Evolutionary conservation across 2,888 invertebrate genomes (phyloP).

Genomic region (Lasioglossum lativentre): DNA sequence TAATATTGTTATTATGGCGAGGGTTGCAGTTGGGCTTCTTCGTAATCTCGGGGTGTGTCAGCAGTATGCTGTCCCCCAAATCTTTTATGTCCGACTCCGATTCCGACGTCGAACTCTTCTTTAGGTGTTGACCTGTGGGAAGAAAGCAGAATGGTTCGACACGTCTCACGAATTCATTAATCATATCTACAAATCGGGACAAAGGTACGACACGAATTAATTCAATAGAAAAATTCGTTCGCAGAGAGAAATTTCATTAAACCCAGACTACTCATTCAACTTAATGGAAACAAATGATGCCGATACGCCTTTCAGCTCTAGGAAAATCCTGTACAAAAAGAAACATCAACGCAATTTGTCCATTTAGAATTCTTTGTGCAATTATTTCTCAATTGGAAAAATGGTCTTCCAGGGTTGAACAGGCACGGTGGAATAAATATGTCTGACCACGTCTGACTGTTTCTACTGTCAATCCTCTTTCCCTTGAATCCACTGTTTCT

Average conservation of each 20-base stretch:
- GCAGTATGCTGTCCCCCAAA: conserved; percentile 93
- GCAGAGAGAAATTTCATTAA: neutral
- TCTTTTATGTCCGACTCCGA: conserved; percentile 97
- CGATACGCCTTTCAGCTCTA: too few species aligned
- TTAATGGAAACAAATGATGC: too few species aligned
- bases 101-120: conserved; percentile 95
- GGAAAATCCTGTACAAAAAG: too few species aligned
- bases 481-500: neutral
- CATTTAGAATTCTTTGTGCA: too few species aligned
- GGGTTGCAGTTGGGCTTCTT: conserved; percentile 91
- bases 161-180: neutral
- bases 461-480: neutral
- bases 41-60: conserved; percentile 87
- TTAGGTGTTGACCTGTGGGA: conserved; percentile 92
- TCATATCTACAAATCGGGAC: neutral
- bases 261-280: too few species aligned
- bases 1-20: conserved; percentile 91
- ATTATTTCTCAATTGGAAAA: neutral
- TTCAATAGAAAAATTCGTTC: neutral
- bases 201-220: neutral
- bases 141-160: conserved; percentile 17
- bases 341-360: too few species aligned
- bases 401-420: neutral
- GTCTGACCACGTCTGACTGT: neutral
- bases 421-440: neutral